Conservation (phyloP, 1,140 invertebrate genomes). For the Lepidostoma basale region DNA sequence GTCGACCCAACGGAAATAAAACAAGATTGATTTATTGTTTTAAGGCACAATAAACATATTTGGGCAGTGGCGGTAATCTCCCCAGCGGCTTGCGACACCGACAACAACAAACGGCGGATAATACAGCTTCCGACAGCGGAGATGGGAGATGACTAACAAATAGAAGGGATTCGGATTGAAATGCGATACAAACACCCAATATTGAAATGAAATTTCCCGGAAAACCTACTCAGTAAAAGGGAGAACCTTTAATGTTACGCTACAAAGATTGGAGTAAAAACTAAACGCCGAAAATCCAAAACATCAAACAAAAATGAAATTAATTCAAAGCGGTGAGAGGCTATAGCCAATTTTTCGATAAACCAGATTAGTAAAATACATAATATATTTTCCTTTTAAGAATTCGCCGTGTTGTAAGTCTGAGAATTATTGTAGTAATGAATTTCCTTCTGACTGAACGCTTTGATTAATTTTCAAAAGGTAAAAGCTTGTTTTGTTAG, state of each 20-base stretch:
- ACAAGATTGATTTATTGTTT: constrained; percentile 29
- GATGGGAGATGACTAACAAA: neutral
- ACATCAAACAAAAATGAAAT: too few relatives aligned
- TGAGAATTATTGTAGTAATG: neutral
- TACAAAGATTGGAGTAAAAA: too few relatives aligned
- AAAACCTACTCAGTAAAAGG: too few relatives aligned
- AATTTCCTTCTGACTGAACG: neutral
- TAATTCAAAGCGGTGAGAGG: too few relatives aligned
- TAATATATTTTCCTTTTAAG: too few relatives aligned
- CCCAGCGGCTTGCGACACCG: constrained; percentile 2
- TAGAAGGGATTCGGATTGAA: neutral
- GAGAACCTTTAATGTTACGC: too few relatives aligned
- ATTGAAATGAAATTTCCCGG: too few relatives aligned
- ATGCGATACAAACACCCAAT: too few relatives aligned
- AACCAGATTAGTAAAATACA: too few relatives aligned
- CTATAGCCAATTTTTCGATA: too few relatives aligned
- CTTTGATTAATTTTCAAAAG: constrained; percentile 8
- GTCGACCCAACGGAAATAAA: constrained; percentile 24
- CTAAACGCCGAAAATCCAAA: too few relatives aligned
- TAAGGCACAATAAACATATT: constrained; percentile 27
- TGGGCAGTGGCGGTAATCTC: constrained; percentile 18
- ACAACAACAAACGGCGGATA: constrained; percentile 3
- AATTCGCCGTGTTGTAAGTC: too few relatives aligned
- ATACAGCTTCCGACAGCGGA: neutral
- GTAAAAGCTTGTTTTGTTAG: neutral